Base-by-base conservation (phyloP, 2,797 vertebrate genomes). In the Iguana delicatissima region DNA sequence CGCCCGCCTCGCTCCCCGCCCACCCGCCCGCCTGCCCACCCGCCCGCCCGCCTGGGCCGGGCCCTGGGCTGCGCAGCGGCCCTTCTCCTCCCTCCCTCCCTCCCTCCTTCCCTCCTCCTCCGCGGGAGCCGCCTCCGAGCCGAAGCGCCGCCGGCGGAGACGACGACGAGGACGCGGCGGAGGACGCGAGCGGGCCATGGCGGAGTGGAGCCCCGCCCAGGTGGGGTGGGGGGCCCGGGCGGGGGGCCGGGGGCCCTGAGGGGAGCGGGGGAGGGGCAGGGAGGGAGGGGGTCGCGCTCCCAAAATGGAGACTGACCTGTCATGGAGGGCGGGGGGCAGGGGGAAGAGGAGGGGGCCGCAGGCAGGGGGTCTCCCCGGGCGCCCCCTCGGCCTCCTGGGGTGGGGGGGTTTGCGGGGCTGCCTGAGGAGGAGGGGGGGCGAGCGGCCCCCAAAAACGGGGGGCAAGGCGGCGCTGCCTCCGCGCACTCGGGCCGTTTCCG, bases 141-240 rank as follows among this genome's bases (percentile, higher is more conserved):
- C 24, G 64, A 2, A 3, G 64, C 32, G 26, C 2, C 32, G 20
- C 1, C 52, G 50, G 59, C 59, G 42, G 42, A 42, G 42, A 42
- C 42, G 42, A 42, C 42, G 42, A 42, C 42, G 42, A 42, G 1
- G 42, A 42, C 42, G 42, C n/a, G n/a, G n/a, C n/a, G n/a, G n/a
- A n/a, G n/a, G 42, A 42, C 42, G 16, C 6, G 1, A 42, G 26
- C 62, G 64, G 84, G 89, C 89, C 69, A 87, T 90, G 89, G 89
- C 89, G 67, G 89, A 87, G 79, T 90, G 89, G 89, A 90, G 89
- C 89, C 85, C 89, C 85, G 80, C 89, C 89, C 89, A 87, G 89
- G 89, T 90, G 69, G 20, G 89, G 9, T 9, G 6, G 3, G 3
- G 42, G 16, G 24, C 35, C 1, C 1, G 42, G 42, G n/a, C n/a